A percentile compares a stretch with the other conserved stretches of the same genome.
phyloP scores from a whole-genome alignment of 2,797 vertebrate species.

The Octomys mimax region DNA sequence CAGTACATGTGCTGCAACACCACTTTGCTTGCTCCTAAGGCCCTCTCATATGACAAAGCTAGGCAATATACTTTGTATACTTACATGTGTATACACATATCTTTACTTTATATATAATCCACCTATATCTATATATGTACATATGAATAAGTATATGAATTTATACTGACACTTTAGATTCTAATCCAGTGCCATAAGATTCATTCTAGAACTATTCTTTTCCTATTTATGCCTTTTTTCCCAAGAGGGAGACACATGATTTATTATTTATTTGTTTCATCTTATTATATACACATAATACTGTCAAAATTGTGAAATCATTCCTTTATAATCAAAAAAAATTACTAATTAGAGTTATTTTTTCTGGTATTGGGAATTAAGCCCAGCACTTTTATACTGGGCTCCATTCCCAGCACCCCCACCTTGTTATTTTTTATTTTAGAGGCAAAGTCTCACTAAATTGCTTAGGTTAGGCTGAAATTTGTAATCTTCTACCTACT shows the following conservation, averaged over 20 bases:
- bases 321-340: neutral
- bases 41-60: conserved; percentile 21
- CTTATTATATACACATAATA: neutral
- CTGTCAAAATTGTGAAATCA: conserved; percentile 6
- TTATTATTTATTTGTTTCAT: neutral
- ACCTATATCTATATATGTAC: neutral
- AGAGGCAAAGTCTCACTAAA: neutral
- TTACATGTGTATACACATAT: neutral
- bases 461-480: neutral
- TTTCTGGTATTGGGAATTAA: neutral
- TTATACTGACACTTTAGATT: conserved; percentile 26
- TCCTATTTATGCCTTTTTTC: conserved; percentile 23
- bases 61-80: neutral
- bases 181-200: neutral
- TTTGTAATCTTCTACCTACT: neutral
- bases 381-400: neutral
- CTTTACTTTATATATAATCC: conserved; percentile 26
- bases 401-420: neutral
- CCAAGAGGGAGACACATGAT: neutral
- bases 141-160: neutral
- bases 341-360: neutral
- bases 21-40: neutral
- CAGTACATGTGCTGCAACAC: conserved; percentile 10
- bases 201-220: conserved; percentile 13
- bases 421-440: neutral